Evolutionary conservation across 2,888 invertebrate species (phyloP).

Genomic region (Pseudanteris insignis): DNA sequence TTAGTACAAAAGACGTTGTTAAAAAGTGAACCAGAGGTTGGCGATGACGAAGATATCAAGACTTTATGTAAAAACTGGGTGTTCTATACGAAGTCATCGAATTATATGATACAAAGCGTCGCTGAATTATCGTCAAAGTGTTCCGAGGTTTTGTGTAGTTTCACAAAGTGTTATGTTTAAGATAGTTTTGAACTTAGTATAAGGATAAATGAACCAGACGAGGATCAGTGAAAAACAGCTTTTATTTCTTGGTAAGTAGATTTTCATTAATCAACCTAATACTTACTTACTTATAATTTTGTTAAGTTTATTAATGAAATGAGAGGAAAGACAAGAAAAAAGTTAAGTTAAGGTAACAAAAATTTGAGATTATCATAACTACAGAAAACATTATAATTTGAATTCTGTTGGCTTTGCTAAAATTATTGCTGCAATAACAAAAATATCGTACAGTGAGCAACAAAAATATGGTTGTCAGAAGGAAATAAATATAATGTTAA

Average conservation of each 20-base stretch:
- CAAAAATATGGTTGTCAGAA: too few species aligned
- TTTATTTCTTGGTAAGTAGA: slow-evolving; percentile 18
- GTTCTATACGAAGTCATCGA: slow-evolving; percentile 2
- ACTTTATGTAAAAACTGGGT: slow-evolving; percentile 3
- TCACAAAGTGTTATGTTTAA: slow-evolving; percentile 8
- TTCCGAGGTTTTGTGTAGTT: slow-evolving; percentile 15
- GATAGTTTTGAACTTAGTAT: slow-evolving; percentile 11
- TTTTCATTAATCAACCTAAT: too few species aligned
- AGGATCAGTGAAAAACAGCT: slow-evolving; percentile 3
- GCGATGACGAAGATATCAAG: slow-evolving; percentile 4
- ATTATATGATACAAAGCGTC: slow-evolving; percentile 2
- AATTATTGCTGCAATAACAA: too few species aligned
- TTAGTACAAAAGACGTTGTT: neutral
- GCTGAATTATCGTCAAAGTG: slow-evolving; percentile 4
- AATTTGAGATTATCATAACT: too few species aligned
- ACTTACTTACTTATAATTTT: too few species aligned
- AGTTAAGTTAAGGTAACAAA: too few species aligned
- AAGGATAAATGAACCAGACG: slow-evolving; percentile 21
- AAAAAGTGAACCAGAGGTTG: neutral
- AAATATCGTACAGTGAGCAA: too few species aligned
- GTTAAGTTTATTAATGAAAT: too few species aligned
- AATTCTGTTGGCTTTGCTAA: too few species aligned
- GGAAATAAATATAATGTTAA: too few species aligned
- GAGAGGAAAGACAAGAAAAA: too few species aligned
- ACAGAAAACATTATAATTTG: too few species aligned